Conservation (phyloP, 2,888 invertebrate genomes). For the Oeneis ivallda region DNA sequence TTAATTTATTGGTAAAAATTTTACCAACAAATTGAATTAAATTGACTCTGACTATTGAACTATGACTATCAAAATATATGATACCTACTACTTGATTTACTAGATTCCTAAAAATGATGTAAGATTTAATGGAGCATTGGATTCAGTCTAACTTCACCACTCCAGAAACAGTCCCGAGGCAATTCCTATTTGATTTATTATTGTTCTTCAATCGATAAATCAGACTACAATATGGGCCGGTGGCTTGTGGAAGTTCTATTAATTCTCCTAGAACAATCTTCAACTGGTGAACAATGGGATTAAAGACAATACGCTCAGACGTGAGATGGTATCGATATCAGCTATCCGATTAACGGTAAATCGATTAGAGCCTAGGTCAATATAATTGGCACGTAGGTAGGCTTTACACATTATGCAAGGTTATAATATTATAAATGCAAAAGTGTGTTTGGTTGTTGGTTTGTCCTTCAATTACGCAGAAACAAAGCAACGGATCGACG, state of each 20-base stretch:
- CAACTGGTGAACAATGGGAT: constrained; percentile 70
- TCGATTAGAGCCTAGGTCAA: constrained; percentile 39
- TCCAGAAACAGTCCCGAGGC: constrained; percentile 61
- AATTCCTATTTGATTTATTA: constrained; percentile 80
- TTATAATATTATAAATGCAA: too few relatives aligned
- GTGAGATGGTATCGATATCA: constrained; percentile 65
- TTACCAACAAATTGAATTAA: too few relatives aligned
- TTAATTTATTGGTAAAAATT: too few relatives aligned
- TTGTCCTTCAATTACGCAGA: too few relatives aligned
- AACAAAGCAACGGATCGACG: too few relatives aligned
- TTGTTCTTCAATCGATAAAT: constrained; percentile 79
- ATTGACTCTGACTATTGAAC: too few relatives aligned
- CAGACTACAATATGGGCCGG: constrained; percentile 73
- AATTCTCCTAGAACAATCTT: constrained; percentile 77
- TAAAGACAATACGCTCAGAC: constrained; percentile 73
- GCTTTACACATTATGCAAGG: background rate
- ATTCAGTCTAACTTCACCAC: constrained; percentile 20
- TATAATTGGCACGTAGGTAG: constrained; percentile 26
- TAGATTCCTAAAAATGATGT: background rate
- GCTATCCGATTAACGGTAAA: constrained; percentile 37
- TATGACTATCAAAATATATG: too few relatives aligned
- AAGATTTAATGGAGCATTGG: background rate
- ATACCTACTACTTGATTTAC: too few relatives aligned
- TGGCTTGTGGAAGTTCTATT: constrained; percentile 70
- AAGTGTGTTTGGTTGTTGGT: too few relatives aligned